Evolutionary conservation across 2,888 invertebrate genomes (phyloP).

Genomic region (Nomada fucata): DNA sequence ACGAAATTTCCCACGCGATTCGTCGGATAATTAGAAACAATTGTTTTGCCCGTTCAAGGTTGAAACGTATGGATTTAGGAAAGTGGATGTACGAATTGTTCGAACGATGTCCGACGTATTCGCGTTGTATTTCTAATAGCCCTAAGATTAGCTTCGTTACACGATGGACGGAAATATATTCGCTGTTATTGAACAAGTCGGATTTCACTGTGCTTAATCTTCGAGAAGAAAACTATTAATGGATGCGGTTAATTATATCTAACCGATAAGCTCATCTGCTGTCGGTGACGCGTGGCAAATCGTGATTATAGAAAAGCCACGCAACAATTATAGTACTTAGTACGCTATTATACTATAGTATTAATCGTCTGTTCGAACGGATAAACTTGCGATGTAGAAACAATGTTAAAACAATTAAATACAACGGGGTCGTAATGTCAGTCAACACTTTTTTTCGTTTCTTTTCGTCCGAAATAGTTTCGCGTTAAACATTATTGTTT

Average conservation of each 20-base stretch:
- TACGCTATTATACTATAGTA: no score
- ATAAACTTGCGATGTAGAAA: no score
- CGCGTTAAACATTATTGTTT: no score
- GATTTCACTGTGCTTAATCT: conserved; percentile 30
- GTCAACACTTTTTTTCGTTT: no score
- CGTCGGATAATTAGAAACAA: neutral
- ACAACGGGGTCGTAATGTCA: no score
- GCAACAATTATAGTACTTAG: no score
- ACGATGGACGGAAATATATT: conserved; percentile 30
- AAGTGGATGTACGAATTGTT: neutral
- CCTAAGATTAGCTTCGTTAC: conserved; percentile 17
- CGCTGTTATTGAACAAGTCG: conserved; percentile 43
- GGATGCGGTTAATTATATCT: conserved; percentile 20
- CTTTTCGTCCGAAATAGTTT: no score
- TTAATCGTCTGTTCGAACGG: no score
- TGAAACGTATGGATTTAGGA: neutral
- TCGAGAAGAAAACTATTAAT: conserved; percentile 29
- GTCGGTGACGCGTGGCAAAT: no score
- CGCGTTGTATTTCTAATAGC: conserved; percentile 23
- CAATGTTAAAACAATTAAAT: no score
- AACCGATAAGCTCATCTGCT: neutral
- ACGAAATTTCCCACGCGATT: neutral
- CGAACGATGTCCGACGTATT: no score
- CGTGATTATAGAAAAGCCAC: no score
- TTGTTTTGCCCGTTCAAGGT: conserved; percentile 1